Evolutionary conservation across 2,797 vertebrate species (phyloP), one percentile per base, ranked within the genome.

Genomic region (Serranus cabrilla): DNA sequence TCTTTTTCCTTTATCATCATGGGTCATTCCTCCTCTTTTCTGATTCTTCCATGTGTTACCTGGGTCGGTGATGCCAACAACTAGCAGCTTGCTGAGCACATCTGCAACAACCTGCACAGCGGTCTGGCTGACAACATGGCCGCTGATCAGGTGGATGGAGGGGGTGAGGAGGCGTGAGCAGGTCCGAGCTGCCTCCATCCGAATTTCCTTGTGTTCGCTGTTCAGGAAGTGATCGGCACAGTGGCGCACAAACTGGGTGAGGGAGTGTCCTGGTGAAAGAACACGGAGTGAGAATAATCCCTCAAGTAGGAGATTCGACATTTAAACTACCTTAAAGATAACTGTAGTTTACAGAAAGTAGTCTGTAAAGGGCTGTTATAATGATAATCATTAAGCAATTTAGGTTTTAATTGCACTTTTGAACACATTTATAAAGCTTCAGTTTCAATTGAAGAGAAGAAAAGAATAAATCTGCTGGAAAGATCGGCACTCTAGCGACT

Each of bases 171-270:
- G 89, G 43, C 97, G 97, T 0, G 98, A 99, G 90, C 98, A 99
- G 11, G 98, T 99, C 37, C 98, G 96, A 0, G 98, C 97, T 0
- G 98, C 98, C 65, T 99, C 98, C 97, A 99, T 99, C 9, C 98
- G 96, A 83, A 99, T 96, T 89, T 99, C 98, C 92, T 99, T 99
- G 94, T 99, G 97, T n/a, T 99, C 98, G 0, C 98, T 99, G 94
- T 98, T 99, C 57, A 99, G 94, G 83, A 99, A 99, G 89, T 99
- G 98, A 85, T 99, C 98, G 0, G 98, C 98, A 1, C 98, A 99
- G 85, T 99, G 98, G 11, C 98, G 97, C 31, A 99, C 98, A 82
- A 99, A 99, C 94, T 99, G 98, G 7, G 98, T 99, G 86, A 99
- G 95, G 1, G 98, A 99, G 90, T 99, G 98, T 49, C 98, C 98